Base-by-base conservation (phyloP, 2,797 vertebrate species). In the Urocyon cinereoargenteus region DNA sequence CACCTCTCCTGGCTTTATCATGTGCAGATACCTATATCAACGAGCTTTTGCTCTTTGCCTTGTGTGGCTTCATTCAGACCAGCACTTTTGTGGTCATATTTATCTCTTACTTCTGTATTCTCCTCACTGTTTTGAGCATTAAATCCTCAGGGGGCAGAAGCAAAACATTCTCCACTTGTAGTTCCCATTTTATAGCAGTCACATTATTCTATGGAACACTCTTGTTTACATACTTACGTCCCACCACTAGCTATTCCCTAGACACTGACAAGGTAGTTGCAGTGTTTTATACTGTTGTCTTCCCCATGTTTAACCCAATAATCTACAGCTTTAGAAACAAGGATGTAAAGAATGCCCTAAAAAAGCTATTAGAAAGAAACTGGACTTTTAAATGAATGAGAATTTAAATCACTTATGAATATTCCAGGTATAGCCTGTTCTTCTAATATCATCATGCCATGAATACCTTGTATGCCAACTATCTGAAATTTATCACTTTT, bases 241-340 rank as follows among this genome's bases (percentile, higher is more conserved):
- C 98, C 1, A 72, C 70, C 16, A 87, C 92, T 13, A 95, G 66
- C 78, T 98, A 97, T 34, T 95, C 94, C 14, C 89, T 62, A 22
- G 61, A 94, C 24, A 81, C 68, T 0, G 96, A 98, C 19, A 97
- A 98, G 62, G 66, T 72, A 5, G 75, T 97, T 6, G 93, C 98
- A 0, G 13, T 98, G 51, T 97, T 98, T 94, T 98, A 98, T 57
- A 98, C 98, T 12, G 64, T 98, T 12, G 93, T 98, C n/a, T 98
- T 98, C 34, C 97, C 98, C 28, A 97, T 98, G 98, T 64, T 98
- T 26, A 98, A 98, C 24, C 98, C 97, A 7, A n/a, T 98, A 3
- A 98, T 98, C 57, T 98, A 98, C 1, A 98, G 98, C 49, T 94
- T 98, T 34, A 97, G 97, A 66, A 98, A 98, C 51, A 95, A 96